Evolutionary conservation across 2,113 vertebrate species (phyloP), one percentile per base, ranked within the genome.

Genomic region (Trachemys scripta): DNA sequence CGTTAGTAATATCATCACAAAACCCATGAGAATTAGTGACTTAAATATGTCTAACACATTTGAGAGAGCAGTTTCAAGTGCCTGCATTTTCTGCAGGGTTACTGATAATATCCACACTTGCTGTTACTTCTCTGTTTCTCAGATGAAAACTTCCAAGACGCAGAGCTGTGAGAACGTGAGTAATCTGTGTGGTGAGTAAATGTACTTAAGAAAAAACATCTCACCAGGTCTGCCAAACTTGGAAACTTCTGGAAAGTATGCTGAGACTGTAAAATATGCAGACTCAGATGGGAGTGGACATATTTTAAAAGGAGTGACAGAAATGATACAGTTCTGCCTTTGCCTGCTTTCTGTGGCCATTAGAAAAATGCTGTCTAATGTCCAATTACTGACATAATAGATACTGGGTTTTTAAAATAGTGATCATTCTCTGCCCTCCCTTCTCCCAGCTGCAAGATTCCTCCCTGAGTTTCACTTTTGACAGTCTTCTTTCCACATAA

Each of bases 161-260:
- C 45, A 69, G 54, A 87, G 47, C 84, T 91, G 45, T 51, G 72
- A 20, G 93, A 95, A 93, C 89, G 85, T 84, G 72, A 91, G 91
- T 93, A 96, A 96, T 90, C 54, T 45, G 19, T 89, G 90, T 95
- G 72, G 84, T 82, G 85, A 94, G 86, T 53, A 85, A 85, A 69
- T 91, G 91, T 81, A 57, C 88, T 87, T 72, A 0, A 10, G 89
- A 93, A 86, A 87, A n/a, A 85, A 53, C 85, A 93, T 89, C 78
- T 88, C n/a, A 83, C 38, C 0, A 0, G 54, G 29, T 25, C 80
- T 97, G 91, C 94, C 96, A 95, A 93, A 75, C 80, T 69, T 85
- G 84, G 93, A 78, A 88, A 85, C 56, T 78, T 84, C 31, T 72
- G 87, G 82, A 96, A 98, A 97, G 85, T 97, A 97, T 97, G 89